A percentile compares a stretch with the other conserved stretches of the same genome.
These are phyloP conservation scores for Taphrorychus bicolor DNA, from an alignment of 2,888 invertebrate genomes.

Conservation along the genomic window DNA sequence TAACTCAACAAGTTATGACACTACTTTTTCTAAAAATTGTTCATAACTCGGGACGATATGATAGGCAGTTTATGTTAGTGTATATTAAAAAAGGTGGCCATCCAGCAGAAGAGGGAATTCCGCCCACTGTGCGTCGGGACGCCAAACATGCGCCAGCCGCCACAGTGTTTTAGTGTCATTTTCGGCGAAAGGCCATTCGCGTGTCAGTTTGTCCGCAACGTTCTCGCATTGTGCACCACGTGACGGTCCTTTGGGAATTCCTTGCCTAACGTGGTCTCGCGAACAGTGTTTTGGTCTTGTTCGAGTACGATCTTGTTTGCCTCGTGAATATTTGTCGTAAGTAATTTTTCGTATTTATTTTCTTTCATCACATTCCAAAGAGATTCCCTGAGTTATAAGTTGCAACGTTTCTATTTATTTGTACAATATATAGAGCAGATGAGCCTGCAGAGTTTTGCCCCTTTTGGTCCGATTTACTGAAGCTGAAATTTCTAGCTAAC, in stretches of 20 bases:
- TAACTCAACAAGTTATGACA: not conserved
- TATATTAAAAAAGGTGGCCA: too few relatives aligned
- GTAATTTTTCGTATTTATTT: not conserved
- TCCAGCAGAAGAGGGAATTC: not conserved
- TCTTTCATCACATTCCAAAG: not conserved
- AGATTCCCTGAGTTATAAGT: not conserved
- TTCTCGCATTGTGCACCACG: not conserved
- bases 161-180: constrained; percentile 24
- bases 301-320: not conserved
- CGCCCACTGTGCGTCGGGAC: constrained; percentile 18
- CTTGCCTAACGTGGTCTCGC: constrained; percentile 3
- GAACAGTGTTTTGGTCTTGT: constrained; percentile 2
- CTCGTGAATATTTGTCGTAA: not conserved
- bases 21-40: not conserved
- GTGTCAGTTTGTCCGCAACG: constrained; percentile 20
- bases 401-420: too few relatives aligned
- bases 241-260: not conserved
- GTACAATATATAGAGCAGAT: too few relatives aligned
- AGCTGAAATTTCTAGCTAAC: too few relatives aligned
- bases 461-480: too few relatives aligned
- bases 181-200: constrained; percentile 23
- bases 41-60: not conserved
- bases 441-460: too few relatives aligned
- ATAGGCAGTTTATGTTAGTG: not conserved
- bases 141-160: constrained; percentile 22